phyloP scores from a whole-genome alignment of 92 coral and sea anemone species.

The Blastomussa wellsi region DNA sequence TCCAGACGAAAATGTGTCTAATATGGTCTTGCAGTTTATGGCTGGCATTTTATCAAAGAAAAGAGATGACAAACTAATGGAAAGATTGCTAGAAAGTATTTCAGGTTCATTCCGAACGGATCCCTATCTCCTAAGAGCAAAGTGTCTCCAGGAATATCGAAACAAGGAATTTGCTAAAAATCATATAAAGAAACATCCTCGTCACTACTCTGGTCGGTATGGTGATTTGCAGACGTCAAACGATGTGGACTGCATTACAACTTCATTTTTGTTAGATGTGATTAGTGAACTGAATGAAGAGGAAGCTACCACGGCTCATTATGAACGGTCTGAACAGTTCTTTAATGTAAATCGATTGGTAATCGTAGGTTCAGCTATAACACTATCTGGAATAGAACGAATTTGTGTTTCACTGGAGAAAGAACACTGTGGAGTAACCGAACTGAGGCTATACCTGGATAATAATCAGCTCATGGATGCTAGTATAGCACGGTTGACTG shows the following conservation, averaged over 20 bases:
- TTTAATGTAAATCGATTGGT: not conserved
- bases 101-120: not conserved
- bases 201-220: not conserved
- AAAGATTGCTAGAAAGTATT: conserved; percentile 26
- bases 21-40: conserved; percentile 48
- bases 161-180: conserved; percentile 31
- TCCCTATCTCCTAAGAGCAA: conserved; percentile 22
- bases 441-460: no score
- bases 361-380: not conserved
- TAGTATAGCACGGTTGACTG: no score
- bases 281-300: conserved; percentile 20
- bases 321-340: not conserved
- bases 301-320: not conserved
- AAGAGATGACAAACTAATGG: conserved; percentile 4
- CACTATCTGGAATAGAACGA: conserved; percentile 28
- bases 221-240: not conserved
- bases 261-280: conserved; percentile 27
- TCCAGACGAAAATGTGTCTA: conserved; percentile 23
- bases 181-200: not conserved
- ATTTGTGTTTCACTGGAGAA: conserved; percentile 33
- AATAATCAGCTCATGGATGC: no score
- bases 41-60: conserved; percentile 41
- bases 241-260: conserved; percentile 33
- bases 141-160: conserved; percentile 41
- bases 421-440: conserved; percentile 24